Conservation (phyloP, 2,888 invertebrate genomes). For the Coenonympha arcania region DNA sequence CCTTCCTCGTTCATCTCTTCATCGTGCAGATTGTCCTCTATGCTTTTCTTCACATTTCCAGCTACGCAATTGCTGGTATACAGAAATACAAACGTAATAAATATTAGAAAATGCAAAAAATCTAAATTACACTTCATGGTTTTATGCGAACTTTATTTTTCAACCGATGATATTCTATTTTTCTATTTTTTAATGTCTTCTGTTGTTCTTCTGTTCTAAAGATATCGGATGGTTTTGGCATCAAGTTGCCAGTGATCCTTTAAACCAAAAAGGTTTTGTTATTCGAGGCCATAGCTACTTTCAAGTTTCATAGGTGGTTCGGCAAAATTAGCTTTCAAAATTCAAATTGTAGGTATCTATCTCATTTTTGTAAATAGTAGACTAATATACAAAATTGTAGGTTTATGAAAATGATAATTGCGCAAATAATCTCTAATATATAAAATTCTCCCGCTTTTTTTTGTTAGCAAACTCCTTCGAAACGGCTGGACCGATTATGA, state of each 20-base stretch:
- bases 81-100: constrained; percentile 38
- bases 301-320: too few species aligned
- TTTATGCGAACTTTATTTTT: too few species aligned
- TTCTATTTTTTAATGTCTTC: constrained; percentile 46
- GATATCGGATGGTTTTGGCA: constrained; percentile 12
- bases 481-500: too few species aligned
- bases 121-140: constrained; percentile 38
- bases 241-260: constrained; percentile 7
- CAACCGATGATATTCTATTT: constrained; percentile 25
- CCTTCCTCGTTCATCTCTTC: constrained; percentile 52
- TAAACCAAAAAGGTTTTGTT: background rate
- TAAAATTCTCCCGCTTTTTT: too few species aligned
- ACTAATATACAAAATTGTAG: too few species aligned
- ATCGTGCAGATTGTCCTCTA: constrained; percentile 42
- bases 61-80: constrained; percentile 36
- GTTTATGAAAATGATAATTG: too few species aligned
- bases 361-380: too few species aligned
- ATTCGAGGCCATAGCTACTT: too few species aligned
- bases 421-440: too few species aligned
- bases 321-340: too few species aligned
- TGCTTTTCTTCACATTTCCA: constrained; percentile 57
- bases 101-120: constrained; percentile 39
- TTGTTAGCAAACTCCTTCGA: too few species aligned
- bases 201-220: constrained; percentile 40
- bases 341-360: too few species aligned